A percentile compares a stretch with the other conserved stretches of the same genome.
phyloP scores from a whole-genome alignment of 2,113 vertebrate genomes.

The Laterallus jamaicensis region DNA sequence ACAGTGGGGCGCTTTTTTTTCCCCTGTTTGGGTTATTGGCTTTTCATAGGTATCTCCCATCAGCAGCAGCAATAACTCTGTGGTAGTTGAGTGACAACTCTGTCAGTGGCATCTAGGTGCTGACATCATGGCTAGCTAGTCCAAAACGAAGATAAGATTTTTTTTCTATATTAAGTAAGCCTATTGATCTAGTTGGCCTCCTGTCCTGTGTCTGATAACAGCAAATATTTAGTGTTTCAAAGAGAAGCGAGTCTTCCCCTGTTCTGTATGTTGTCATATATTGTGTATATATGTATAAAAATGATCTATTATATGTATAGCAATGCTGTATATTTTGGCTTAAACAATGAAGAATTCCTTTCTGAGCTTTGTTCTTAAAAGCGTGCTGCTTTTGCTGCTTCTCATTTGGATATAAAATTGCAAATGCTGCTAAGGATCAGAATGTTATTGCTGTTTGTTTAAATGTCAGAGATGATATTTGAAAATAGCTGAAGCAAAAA shows the following conservation, averaged over 20 bases:
- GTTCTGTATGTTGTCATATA: not conserved
- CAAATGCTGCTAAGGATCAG: not conserved
- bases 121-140: constrained; percentile 12
- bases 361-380: not conserved
- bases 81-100: not conserved
- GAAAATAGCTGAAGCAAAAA: not conserved
- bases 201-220: constrained; percentile 35
- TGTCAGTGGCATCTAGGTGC: constrained; percentile 56
- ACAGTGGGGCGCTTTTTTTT: not conserved
- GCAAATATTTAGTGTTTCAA: not conserved
- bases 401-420: not conserved
- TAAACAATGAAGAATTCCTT: not conserved
- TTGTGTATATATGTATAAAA: not conserved
- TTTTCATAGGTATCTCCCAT: not conserved
- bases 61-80: too few species aligned
- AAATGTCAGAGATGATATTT: not conserved
- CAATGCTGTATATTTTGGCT: not conserved
- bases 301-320: not conserved
- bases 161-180: constrained; percentile 53
- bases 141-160: constrained; percentile 31
- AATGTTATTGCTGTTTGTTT: not conserved
- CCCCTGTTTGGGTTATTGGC: not conserved
- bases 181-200: constrained; percentile 55
- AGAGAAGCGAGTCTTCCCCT: not conserved
- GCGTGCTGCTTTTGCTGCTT: not conserved